Conservation (phyloP, 2,113 vertebrate species). For the Ochotona princeps region DNA sequence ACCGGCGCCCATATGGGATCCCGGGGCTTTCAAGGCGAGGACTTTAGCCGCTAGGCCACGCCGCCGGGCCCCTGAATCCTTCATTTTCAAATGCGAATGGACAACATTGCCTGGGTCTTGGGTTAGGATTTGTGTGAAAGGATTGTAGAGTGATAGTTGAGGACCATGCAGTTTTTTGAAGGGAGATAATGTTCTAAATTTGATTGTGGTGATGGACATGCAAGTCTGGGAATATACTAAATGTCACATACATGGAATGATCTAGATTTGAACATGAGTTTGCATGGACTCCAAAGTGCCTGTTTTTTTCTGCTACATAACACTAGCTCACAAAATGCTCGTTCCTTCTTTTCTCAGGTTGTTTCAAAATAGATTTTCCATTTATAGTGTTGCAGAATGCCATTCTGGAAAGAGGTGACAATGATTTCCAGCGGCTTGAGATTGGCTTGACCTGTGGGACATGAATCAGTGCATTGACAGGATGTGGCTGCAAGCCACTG, state of each 20-base stretch:
- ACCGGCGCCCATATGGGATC: too few relatives aligned
- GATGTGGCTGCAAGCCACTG: background rate
- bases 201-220: background rate
- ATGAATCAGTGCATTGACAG: background rate
- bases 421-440: background rate
- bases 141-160: background rate
- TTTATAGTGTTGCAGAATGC: background rate
- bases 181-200: background rate
- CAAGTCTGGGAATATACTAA: background rate
- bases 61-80: too few relatives aligned
- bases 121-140: background rate
- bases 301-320: background rate
- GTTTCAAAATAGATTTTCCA: background rate
- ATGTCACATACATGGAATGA: background rate
- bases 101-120: background rate
- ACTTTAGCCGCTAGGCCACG: too few relatives aligned
- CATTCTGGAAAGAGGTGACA: background rate
- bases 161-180: background rate
- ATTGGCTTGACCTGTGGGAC: background rate
- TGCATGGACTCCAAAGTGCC: background rate
- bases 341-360: background rate
- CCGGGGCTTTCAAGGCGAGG: too few relatives aligned
- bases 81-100: background rate
- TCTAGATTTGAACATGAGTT: background rate
- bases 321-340: background rate